A percentile compares a stretch with the other conserved stretches of the same genome.
Conservation (phyloP, 2,888 invertebrate species). For the Bombylius discolor region DNA sequence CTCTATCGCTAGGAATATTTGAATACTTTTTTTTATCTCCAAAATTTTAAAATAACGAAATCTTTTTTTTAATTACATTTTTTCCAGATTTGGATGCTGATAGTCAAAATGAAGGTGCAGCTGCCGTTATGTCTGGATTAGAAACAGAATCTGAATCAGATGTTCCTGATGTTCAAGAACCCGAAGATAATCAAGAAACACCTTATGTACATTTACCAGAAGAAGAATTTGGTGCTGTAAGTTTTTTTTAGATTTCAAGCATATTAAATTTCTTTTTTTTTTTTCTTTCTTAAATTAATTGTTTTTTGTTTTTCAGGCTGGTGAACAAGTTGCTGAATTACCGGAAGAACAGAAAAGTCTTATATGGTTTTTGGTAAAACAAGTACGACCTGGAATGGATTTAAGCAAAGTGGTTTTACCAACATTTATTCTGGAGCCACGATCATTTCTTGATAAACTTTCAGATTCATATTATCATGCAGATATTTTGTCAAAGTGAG, state of each 20-base stretch:
- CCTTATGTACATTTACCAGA: slow-evolving; percentile 43
- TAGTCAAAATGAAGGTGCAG: slow-evolving; percentile 48
- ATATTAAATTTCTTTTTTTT: neutral
- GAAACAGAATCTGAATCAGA: slow-evolving; percentile 52
- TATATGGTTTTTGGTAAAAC: slow-evolving; percentile 88
- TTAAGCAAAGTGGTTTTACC: slow-evolving; percentile 72
- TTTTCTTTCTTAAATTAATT: neutral
- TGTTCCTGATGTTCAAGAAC: slow-evolving; percentile 27
- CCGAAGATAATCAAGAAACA: slow-evolving; percentile 42
- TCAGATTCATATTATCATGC: slow-evolving; percentile 91
- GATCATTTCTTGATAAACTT: slow-evolving; percentile 86
- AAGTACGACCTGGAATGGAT: slow-evolving; percentile 94
- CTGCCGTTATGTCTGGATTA: slow-evolving; percentile 37
- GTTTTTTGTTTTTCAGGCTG: slow-evolving; percentile 40
- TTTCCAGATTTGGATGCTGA: slow-evolving; percentile 56
- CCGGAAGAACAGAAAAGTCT: slow-evolving; percentile 91
- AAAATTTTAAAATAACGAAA: neutral
- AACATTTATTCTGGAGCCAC: slow-evolving; percentile 85
- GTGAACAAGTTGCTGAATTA: slow-evolving; percentile 80
- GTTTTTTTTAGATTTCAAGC: slow-evolving; percentile 3
- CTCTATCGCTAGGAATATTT: neutral
- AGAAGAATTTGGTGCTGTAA: slow-evolving; percentile 48
- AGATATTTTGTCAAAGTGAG: slow-evolving; percentile 71
- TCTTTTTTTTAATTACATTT: neutral
- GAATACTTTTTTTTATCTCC: neutral